Evolutionary conservation across 2,888 invertebrate species (phyloP).

Genomic region (Seira sanloemensis): DNA sequence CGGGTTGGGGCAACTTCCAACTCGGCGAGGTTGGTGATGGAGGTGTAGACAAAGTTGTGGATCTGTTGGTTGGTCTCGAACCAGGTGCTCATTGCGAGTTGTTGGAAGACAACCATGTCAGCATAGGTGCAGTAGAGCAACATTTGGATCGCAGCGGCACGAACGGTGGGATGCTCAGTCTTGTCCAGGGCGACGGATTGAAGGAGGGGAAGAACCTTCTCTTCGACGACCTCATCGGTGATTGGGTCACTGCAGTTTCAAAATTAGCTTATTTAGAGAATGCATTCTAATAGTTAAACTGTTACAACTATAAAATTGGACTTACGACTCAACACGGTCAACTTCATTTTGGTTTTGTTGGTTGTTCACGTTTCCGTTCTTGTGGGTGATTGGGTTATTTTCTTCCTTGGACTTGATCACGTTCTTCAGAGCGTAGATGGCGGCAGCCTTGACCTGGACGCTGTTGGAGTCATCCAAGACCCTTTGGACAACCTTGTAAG

Average conservation of each 20-base stretch:
- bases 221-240: slow-evolving; percentile 66
- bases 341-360: slow-evolving; percentile 59
- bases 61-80: slow-evolving; percentile 74
- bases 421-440: slow-evolving; percentile 75
- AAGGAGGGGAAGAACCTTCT: slow-evolving; percentile 71
- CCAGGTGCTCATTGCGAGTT: slow-evolving; percentile 75
- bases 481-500: slow-evolving; percentile 73
- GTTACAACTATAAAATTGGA: background rate
- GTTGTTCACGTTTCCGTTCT: slow-evolving; percentile 34
- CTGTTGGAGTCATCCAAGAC: slow-evolving; percentile 72
- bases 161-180: slow-evolving; percentile 74
- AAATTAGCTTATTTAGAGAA: background rate
- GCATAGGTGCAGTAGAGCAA: slow-evolving; percentile 74
- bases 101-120: slow-evolving; percentile 74
- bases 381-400: slow-evolving; percentile 56
- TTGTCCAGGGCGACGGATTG: slow-evolving; percentile 75
- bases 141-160: slow-evolving; percentile 74
- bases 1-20: slow-evolving; percentile 50
- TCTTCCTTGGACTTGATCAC: slow-evolving; percentile 68
- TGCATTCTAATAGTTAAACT: background rate
- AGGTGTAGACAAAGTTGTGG: slow-evolving; percentile 74
- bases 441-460: slow-evolving; percentile 74
- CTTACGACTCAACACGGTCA: slow-evolving; percentile 59
- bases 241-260: slow-evolving; percentile 55
- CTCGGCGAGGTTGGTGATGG: slow-evolving; percentile 73